Evolutionary conservation across 2,113 vertebrate genomes (phyloP).

Genomic region (Dascyllus trimaculatus): DNA sequence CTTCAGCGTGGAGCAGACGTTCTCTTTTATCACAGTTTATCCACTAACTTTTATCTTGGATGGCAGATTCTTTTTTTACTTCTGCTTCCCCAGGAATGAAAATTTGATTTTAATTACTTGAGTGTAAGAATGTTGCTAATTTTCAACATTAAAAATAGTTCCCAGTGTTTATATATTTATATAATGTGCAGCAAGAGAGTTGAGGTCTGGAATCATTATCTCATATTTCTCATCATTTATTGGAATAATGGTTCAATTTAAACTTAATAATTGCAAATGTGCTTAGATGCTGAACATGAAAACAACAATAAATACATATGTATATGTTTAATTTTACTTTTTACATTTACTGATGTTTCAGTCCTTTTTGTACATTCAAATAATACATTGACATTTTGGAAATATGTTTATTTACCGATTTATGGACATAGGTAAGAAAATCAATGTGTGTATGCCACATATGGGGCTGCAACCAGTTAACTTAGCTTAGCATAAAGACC

Average conservation of each 20-base stretch:
- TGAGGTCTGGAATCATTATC: conserved; percentile 14
- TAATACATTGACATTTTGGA: not conserved
- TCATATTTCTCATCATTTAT: conserved; percentile 29
- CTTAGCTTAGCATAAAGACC: not conserved
- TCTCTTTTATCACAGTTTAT: conserved; percentile 22
- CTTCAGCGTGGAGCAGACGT: not conserved
- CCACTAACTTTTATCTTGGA: not conserved
- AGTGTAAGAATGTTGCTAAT: conserved; percentile 8
- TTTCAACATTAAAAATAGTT: conserved; percentile 15
- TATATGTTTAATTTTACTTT: not conserved
- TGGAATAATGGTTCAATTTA: conserved; percentile 1
- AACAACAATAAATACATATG: conserved; percentile 4
- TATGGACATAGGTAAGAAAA: not conserved
- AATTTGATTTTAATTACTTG: conserved; percentile 16
- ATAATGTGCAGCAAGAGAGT: conserved; percentile 4
- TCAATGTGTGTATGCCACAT: not conserved
- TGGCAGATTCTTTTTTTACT: not conserved
- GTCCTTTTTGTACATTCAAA: not conserved
- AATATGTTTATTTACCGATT: not conserved
- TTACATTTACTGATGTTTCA: not conserved
- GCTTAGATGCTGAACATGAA: not conserved
- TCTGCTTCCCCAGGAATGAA: not conserved
- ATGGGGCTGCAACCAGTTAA: not conserved
- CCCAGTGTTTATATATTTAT: conserved; percentile 11
- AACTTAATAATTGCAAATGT: not conserved